Percentiles rank a stretch among this genome's conserved stretches.
Conservation (phyloP, 37 sponge, comb jelly and placozoan genomes). For the Agelas oroides region DNA sequence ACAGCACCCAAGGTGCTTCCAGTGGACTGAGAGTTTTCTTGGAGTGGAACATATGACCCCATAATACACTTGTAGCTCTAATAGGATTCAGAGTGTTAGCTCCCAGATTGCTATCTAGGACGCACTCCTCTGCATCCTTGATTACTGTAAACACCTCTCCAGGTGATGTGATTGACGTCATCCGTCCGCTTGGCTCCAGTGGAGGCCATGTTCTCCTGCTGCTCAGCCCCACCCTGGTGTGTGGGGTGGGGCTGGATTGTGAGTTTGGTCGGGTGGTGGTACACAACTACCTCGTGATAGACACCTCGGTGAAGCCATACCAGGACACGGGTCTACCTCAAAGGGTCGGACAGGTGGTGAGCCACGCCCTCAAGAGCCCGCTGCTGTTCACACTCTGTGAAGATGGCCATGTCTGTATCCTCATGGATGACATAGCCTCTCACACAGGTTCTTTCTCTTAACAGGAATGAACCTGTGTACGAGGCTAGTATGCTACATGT, state of each 20-base stretch:
- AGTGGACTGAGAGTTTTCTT: too few species aligned
- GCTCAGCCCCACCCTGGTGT: conserved; percentile 32
- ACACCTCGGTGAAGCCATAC: conserved; percentile 15
- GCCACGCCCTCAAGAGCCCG: conserved; percentile 19
- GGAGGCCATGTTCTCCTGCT: conserved; percentile 21
- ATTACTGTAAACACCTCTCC: too few species aligned
- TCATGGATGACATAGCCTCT: too few species aligned
- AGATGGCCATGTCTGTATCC: conserved; percentile 68
- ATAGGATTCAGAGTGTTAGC: too few species aligned
- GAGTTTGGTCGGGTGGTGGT: conserved; percentile 46
- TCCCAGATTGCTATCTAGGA: too few species aligned
- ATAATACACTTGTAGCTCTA: too few species aligned
- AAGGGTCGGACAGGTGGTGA: not conserved
- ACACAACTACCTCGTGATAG: not conserved
- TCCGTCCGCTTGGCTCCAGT: conserved; percentile 31
- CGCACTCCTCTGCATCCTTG: too few species aligned
- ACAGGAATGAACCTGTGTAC: too few species aligned
- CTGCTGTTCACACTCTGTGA: conserved; percentile 37
- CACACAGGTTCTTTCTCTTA: too few species aligned
- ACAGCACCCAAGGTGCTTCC: too few species aligned
- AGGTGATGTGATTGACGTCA: conserved; percentile 27
- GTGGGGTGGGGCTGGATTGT: conserved; percentile 18
- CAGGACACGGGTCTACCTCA: conserved; percentile 20
- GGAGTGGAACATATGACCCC: too few species aligned
- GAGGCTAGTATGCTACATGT: not conserved